phyloP scores from a whole-genome alignment of 2,113 vertebrate species.

The Elachura formosa region DNA sequence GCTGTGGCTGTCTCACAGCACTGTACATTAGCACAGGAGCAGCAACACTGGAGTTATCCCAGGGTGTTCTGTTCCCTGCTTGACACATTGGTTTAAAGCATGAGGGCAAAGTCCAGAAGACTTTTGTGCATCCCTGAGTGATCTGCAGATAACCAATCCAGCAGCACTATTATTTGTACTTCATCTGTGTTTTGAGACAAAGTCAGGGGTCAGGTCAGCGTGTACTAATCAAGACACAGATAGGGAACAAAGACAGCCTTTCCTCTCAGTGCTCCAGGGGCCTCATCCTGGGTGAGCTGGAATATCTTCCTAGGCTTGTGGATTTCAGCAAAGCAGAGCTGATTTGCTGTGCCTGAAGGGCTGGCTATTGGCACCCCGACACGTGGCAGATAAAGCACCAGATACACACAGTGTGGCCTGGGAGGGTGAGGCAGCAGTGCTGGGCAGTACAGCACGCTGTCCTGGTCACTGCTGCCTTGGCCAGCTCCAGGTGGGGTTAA shows the following conservation, averaged over 20 bases:
- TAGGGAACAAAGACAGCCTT: background rate
- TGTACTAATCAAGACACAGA: background rate
- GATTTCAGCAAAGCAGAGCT: background rate
- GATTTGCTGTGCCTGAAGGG: background rate
- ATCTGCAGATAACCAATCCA: background rate
- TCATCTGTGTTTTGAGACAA: background rate
- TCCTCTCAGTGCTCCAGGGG: background rate
- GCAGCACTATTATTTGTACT: background rate
- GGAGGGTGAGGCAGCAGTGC: background rate
- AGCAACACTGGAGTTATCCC: background rate
- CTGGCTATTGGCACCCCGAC: background rate
- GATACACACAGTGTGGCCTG: accelerated
- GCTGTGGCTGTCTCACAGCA: accelerated
- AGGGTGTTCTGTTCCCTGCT: background rate
- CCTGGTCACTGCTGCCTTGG: background rate
- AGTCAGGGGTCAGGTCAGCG: constrained; percentile 4
- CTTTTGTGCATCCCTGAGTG: background rate
- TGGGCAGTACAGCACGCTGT: background rate
- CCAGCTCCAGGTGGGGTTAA: background rate
- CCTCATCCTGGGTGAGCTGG: background rate
- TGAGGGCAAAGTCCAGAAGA: background rate
- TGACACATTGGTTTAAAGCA: background rate
- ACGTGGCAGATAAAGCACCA: background rate
- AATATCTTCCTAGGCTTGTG: background rate
- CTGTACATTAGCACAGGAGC: background rate